These are phyloP conservation scores for Sebastes ruberrimus DNA, from an alignment of 2,797 vertebrate species.

Conservation along the genomic window DNA sequence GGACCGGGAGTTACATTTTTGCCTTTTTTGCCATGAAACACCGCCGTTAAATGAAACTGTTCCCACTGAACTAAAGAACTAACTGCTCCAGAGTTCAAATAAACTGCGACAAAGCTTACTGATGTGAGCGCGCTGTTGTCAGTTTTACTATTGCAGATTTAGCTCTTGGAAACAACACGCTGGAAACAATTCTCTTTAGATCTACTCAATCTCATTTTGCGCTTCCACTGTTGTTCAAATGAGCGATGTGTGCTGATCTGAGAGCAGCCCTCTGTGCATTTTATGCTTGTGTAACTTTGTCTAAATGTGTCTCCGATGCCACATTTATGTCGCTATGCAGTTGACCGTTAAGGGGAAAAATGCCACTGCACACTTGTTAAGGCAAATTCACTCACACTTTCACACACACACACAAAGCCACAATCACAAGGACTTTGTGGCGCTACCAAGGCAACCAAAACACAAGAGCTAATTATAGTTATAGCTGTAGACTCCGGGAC, in stretches of 20 bases:
- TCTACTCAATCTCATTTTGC: neutral
- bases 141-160: neutral
- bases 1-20: neutral
- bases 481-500: conserved; percentile 55
- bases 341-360: conserved; percentile 18
- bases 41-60: neutral
- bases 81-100: neutral
- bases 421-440: conserved; percentile 47
- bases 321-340: neutral
- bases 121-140: neutral
- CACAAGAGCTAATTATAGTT: conserved; percentile 76
- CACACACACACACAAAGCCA: conserved; percentile 12
- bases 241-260: neutral
- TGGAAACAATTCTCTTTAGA: neutral
- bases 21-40: neutral
- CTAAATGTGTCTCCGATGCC: conserved; percentile 1
- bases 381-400: conserved; percentile 25
- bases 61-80: neutral
- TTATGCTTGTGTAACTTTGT: conserved; percentile 8
- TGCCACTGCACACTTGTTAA: conserved; percentile 33
- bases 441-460: conserved; percentile 76
- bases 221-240: neutral
- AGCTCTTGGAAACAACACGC: neutral
- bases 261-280: neutral
- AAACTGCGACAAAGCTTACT: neutral